Evolutionary conservation across 2,888 invertebrate species (phyloP), one percentile per base, ranked within the genome.

Genomic region (Hirtodrosophila trivittata): DNA sequence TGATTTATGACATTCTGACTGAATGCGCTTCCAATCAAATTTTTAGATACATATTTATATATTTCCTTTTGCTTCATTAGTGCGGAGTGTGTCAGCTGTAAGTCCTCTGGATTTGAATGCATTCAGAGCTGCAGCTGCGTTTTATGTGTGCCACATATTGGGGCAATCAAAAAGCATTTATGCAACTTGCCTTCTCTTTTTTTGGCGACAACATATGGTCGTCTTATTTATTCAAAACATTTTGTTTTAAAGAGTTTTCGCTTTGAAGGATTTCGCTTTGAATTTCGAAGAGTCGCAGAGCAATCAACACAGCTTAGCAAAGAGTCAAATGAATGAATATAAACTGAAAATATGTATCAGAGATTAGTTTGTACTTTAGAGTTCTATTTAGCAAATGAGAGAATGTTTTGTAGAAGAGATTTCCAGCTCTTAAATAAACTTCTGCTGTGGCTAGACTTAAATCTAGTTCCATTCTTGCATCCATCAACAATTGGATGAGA

Each of bases 1-100:
- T 73, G 75, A 78, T 80, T 75, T 80, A 78, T 75, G 75, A 64
- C 71, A 71, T 58, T 62, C 56, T 51, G 50, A 35, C 57, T 58
- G 60, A 54, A 55, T 59, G 57, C 55, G 39, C 30, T 51, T 30
- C 38, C 42, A 50, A 32, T 42, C 21, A 16, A 14, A 38, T 18
- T 26, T 26, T 9, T 6, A 43, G 13, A 39, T 63, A 35, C 18
- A 25, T 32, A 14, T 30, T 28, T 4, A 9, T 18, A n/a, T 51
- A 38, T 33, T 10, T 32, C 13, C 12, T n/a, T 43, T 9, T n/a
- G n/a, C 7, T 7, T 57, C 47, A 66, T 66, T 56, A 47, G 42
- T 21, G 38, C 35, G 9, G 21, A 57, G 39, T 71, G 39, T 60
- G 60, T 25, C 71, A 51, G 57, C 50, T 54, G 45, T 47, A 30